Evolutionary conservation across 2,113 vertebrate genomes (phyloP).

Genomic region (Trematocara stigmaticum): DNA sequence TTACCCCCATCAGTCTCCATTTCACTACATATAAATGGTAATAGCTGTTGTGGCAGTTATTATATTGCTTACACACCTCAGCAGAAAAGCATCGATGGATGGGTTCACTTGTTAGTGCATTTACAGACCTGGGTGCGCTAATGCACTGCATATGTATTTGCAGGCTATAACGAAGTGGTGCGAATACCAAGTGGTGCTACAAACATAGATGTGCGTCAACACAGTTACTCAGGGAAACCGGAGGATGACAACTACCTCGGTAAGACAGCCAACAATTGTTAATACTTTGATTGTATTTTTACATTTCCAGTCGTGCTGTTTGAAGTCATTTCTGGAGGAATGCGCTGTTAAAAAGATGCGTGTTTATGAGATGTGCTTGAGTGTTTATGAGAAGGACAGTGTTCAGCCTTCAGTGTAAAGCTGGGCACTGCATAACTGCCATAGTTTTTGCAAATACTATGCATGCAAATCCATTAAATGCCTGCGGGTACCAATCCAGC

Average conservation of each 20-base stretch:
- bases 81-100: not conserved
- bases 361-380: not conserved
- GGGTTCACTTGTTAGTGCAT: not conserved
- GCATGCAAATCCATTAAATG: conserved; percentile 7
- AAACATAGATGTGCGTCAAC: conserved; percentile 95
- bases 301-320: not conserved
- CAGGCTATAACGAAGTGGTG: conserved; percentile 94
- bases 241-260: conserved; percentile 99
- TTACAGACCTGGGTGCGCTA: not conserved
- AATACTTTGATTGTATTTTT: not conserved
- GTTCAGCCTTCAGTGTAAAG: not conserved
- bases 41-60: not conserved
- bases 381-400: not conserved
- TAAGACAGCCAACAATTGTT: conserved; percentile 63
- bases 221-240: conserved; percentile 95
- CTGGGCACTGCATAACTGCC: not conserved
- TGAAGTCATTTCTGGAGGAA: not conserved
- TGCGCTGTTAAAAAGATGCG: not conserved
- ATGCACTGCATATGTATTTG: not conserved
- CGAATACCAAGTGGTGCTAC: conserved; percentile 95
- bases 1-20: not conserved
- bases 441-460: not conserved
- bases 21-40: not conserved
- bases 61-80: not conserved
- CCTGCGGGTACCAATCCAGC: conserved; percentile 15